These are phyloP conservation scores for Gymnothorax reevesii DNA, from an alignment of 2,797 vertebrate species.

Conservation along the genomic window DNA sequence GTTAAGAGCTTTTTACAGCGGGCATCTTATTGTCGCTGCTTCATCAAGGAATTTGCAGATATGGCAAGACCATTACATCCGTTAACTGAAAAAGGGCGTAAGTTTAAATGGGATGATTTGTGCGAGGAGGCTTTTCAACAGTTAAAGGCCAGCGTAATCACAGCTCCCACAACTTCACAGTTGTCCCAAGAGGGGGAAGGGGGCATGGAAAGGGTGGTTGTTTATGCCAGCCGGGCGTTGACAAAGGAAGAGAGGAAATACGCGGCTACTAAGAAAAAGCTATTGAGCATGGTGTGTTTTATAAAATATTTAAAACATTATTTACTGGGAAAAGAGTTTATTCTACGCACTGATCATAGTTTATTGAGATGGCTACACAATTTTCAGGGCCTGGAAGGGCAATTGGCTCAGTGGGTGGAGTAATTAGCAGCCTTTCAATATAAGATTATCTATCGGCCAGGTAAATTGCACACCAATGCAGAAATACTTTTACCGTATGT, in stretches of 20 bases:
- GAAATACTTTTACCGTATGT: too few species aligned
- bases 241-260: background rate
- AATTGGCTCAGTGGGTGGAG: conserved; percentile 31
- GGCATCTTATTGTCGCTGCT: conserved; percentile 20
- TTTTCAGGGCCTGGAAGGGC: conserved; percentile 17
- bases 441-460: conserved; percentile 28
- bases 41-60: conserved; percentile 14
- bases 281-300: background rate
- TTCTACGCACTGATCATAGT: background rate
- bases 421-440: conserved; percentile 32
- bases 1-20: conserved; percentile 23
- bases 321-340: background rate
- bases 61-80: conserved; percentile 28
- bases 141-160: too few species aligned
- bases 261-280: background rate
- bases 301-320: background rate
- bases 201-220: background rate
- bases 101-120: conserved; percentile 2
- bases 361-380: conserved; percentile 33
- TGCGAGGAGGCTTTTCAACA: background rate
- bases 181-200: background rate
- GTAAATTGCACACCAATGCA: conserved; percentile 31
- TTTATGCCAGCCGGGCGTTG: background rate
- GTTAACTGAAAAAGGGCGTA: conserved; percentile 9
- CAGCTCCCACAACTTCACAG: too few species aligned